Evolutionary conservation across 92 coral and sea anemone species (phyloP).

Genomic region (Actinostola sp.): DNA sequence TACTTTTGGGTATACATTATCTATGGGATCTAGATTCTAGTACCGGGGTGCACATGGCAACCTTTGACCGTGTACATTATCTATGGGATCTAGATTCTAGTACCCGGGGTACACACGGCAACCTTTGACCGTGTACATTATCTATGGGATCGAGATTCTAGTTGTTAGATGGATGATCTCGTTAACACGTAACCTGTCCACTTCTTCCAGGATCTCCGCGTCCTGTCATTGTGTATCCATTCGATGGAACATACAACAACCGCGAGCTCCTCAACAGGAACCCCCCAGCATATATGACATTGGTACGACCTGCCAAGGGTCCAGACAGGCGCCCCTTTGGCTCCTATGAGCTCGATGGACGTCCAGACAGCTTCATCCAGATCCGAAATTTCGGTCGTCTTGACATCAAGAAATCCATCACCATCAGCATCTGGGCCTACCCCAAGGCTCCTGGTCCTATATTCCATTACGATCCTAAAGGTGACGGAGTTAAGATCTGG

Average conservation of each 20-base stretch:
- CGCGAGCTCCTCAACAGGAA: constrained; percentile 55
- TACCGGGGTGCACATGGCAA: no score
- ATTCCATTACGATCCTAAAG: constrained; percentile 62
- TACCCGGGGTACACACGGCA: no score
- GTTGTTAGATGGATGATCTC: not conserved
- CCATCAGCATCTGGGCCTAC: constrained; percentile 63
- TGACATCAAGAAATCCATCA: constrained; percentile 69
- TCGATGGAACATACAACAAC: constrained; percentile 46
- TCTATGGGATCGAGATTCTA: no score
- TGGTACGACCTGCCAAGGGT: constrained; percentile 55
- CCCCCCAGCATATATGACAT: constrained; percentile 40
- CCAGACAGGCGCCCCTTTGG: constrained; percentile 56
- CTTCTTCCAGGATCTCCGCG: constrained; percentile 39
- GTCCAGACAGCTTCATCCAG: constrained; percentile 70
- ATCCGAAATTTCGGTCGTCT: constrained; percentile 61
- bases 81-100: no score
- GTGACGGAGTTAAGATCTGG: constrained; percentile 73
- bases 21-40: no score
- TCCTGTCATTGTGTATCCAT: constrained; percentile 65
- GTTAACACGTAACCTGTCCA: not conserved
- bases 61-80: no score
- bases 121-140: no score
- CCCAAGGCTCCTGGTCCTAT: constrained; percentile 85
- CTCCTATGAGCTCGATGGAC: constrained; percentile 72
- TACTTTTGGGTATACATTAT: no score